Percentiles rank a stretch among this genome's conserved stretches.
Conservation (phyloP, 2,113 vertebrate genomes). For the Mormoops blainvillei region DNA sequence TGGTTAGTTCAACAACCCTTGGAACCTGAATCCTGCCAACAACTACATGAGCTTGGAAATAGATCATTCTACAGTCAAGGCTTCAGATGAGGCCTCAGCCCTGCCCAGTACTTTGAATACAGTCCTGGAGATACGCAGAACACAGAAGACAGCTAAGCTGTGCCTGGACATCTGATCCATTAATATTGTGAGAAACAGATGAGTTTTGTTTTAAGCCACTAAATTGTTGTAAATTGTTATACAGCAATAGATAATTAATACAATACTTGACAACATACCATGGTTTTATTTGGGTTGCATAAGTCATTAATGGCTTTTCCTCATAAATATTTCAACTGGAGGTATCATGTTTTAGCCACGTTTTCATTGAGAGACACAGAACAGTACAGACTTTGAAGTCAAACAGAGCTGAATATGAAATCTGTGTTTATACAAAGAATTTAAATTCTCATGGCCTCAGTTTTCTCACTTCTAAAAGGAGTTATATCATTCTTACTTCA, state of each 20-base stretch:
- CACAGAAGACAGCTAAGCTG: neutral
- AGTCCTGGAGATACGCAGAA: neutral
- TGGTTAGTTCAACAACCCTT: neutral
- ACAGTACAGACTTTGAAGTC: neutral
- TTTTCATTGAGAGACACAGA: neutral
- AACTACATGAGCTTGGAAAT: neutral
- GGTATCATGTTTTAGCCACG: fast-evolving
- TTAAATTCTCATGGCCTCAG: neutral
- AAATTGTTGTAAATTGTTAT: neutral
- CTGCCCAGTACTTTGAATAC: neutral
- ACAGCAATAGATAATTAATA: neutral
- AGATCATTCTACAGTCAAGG: neutral
- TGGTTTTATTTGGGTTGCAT: neutral
- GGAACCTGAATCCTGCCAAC: neutral
- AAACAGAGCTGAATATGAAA: neutral
- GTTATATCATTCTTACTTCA: neutral
- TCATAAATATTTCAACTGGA: neutral
- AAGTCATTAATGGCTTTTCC: neutral
- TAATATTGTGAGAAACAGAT: neutral
- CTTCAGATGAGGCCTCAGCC: neutral
- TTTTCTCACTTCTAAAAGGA: neutral
- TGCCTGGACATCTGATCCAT: neutral
- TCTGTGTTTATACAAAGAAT: neutral
- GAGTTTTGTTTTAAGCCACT: neutral
- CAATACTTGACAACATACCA: neutral